Evolutionary conservation across 2,797 vertebrate genomes (phyloP).

Genomic region (Peromyscus eremicus): DNA sequence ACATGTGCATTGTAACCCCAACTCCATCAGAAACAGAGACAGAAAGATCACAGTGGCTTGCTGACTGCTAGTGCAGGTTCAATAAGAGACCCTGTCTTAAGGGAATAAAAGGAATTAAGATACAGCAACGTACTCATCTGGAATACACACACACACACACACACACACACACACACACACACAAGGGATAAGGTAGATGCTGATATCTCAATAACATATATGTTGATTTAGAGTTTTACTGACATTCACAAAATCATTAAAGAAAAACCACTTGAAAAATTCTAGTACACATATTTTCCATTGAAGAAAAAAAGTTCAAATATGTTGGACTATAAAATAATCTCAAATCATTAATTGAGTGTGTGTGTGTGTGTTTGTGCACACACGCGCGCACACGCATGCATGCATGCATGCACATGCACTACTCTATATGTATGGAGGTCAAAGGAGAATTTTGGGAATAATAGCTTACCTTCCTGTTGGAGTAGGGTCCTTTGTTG

Average conservation of each 20-base stretch:
- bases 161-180: not conserved
- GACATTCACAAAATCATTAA: not conserved
- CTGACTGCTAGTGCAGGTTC: not conserved
- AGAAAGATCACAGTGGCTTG: not conserved
- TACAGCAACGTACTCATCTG: not conserved
- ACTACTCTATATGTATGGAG: not conserved
- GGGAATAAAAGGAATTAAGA: not conserved
- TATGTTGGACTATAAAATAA: not conserved
- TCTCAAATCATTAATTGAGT: not conserved
- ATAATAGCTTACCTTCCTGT: not conserved
- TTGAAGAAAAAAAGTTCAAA: not conserved
- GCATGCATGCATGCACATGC: rapidly evolving
- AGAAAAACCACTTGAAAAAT: not conserved
- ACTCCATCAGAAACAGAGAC: not conserved
- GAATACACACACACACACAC: not conserved
- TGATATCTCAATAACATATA: not conserved
- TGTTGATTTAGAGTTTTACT: not conserved
- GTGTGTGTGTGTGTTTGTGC: too few species aligned
- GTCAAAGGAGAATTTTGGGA: not conserved
- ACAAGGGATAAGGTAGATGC: not conserved
- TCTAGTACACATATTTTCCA: not conserved
- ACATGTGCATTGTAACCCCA: not conserved
- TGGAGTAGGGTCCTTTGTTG: not conserved
- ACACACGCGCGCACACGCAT: not conserved
- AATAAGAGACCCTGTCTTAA: not conserved